These are phyloP conservation scores for Datnioides undecimradiatus DNA, from an alignment of 2,113 vertebrate genomes.

Conservation along the genomic window DNA sequence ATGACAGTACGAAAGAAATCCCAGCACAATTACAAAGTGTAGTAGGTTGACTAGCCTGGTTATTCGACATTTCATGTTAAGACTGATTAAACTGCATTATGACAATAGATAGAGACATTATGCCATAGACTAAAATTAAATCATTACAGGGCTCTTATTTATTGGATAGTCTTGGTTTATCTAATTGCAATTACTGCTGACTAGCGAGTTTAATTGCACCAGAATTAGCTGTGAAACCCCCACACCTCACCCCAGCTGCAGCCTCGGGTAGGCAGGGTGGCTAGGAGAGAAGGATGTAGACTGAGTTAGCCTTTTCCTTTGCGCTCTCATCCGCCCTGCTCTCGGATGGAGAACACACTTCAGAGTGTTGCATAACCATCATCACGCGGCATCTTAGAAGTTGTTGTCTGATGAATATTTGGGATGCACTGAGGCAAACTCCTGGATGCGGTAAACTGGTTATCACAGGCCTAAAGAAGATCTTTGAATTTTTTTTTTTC, in stretches of 20 bases:
- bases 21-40: conserved; percentile 18
- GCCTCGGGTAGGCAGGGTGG: conserved; percentile 22
- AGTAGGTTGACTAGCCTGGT: conserved; percentile 23
- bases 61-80: conserved; percentile 42
- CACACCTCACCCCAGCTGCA: conserved; percentile 41
- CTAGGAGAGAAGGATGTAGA: conserved; percentile 50
- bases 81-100: conserved; percentile 37
- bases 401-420: conserved; percentile 40
- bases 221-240: conserved; percentile 27
- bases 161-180: conserved; percentile 1
- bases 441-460: not conserved
- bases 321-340: conserved; percentile 47
- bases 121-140: conserved; percentile 4
- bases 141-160: not conserved
- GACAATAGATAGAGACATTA: conserved; percentile 9
- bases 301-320: conserved; percentile 54
- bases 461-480: not conserved
- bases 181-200: conserved; percentile 19
- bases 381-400: conserved; percentile 39
- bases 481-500: not conserved
- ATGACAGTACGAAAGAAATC: conserved; percentile 48
- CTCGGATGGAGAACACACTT: conserved; percentile 48
- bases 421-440: conserved; percentile 4
- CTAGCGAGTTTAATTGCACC: conserved; percentile 21
- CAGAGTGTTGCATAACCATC: conserved; percentile 60